Evolutionary conservation across 2,888 invertebrate species (phyloP), one percentile per base, ranked within the genome.

Genomic region (Microplitis deprimator): DNA sequence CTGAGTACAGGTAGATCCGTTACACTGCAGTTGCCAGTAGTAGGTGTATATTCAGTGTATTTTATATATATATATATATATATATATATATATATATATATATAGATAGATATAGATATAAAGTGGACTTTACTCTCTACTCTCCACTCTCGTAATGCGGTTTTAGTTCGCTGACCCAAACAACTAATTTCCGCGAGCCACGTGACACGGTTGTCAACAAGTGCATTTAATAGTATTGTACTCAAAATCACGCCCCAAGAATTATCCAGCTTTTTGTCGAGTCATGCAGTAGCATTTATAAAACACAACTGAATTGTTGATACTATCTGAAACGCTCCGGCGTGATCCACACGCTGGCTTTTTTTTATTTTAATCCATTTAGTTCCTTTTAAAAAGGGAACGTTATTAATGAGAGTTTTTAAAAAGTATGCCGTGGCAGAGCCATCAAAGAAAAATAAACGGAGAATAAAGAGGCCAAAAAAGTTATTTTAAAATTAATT

Each of bases 161-260:
- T 84, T 84, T 83, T 85, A 85, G 83, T 82, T 83, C 80, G 81
- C 83, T 81, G 80, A 82, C 80, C 83, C 82, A 83, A 68, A 81
- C 83, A 81, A 83, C 83, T 84, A 84, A 85, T 84, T 85, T 84
- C 78, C 80, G 79, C 81, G 80, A 69, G 82, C 79, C 79, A 84
- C 83, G 83, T 83, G 83, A 83, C 81, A 76, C 78, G 68, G 72
- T 41, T 77, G 65, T 76, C 76, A 71, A 79, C 74, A 60, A 62
- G 73, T 72, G 61, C 39, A 41, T 62, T 71, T 8, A 62, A 71
- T 62, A 71, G 20, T 65, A 65, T 38, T 20, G 20, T 65, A 50
- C 50, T 38, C 5, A 65, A 65, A 65, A 65, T 65, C 65, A 65
- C 65, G 65, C 65, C 65, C 29, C 65, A 65, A 65, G 20, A 65